These are phyloP conservation scores for Drosophila niveifrons DNA, from an alignment of 2,888 invertebrate species.

Conservation along the genomic window DNA sequence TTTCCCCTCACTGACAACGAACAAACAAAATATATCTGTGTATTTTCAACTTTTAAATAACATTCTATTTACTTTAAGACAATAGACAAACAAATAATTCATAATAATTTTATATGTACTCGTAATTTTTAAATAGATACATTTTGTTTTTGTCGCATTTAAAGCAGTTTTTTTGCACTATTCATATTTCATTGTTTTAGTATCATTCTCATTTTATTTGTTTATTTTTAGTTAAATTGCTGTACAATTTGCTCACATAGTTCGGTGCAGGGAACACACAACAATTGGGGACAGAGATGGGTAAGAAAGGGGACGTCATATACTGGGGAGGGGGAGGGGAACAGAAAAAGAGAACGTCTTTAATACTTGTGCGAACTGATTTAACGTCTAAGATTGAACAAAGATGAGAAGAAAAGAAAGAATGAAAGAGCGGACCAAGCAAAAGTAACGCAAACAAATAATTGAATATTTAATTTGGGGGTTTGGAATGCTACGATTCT, in stretches of 20 bases:
- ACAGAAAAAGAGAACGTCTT: conserved; percentile 45
- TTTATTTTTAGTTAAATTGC: conserved; percentile 60
- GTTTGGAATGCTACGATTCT: conserved; percentile 77
- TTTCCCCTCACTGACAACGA: conserved; percentile 32
- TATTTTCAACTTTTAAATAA: conserved; percentile 58
- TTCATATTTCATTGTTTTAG: conserved; percentile 69
- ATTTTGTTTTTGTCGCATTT: conserved; percentile 56
- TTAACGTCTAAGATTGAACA: conserved; percentile 43
- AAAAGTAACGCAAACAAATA: conserved; percentile 32
- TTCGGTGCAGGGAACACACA: conserved; percentile 60
- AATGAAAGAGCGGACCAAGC: conserved; percentile 32
- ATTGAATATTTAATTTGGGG: conserved; percentile 45
- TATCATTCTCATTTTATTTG: conserved; percentile 27
- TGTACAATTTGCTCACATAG: conserved; percentile 72
- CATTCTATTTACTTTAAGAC: conserved; percentile 60
- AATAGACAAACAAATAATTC: conserved; percentile 59
- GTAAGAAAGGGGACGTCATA: background rate
- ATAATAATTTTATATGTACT: conserved; percentile 44
- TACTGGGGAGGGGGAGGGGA: conserved; percentile 1
- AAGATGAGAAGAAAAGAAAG: conserved; percentile 5
- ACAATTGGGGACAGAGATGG: conserved; percentile 24
- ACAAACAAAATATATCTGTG: conserved; percentile 50
- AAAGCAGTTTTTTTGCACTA: conserved; percentile 73
- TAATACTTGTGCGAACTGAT: conserved; percentile 77
- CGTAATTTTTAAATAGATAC: conserved; percentile 33